These are phyloP conservation scores for Dione vanillae DNA, from an alignment of 2,888 invertebrate genomes.

Conservation along the genomic window DNA sequence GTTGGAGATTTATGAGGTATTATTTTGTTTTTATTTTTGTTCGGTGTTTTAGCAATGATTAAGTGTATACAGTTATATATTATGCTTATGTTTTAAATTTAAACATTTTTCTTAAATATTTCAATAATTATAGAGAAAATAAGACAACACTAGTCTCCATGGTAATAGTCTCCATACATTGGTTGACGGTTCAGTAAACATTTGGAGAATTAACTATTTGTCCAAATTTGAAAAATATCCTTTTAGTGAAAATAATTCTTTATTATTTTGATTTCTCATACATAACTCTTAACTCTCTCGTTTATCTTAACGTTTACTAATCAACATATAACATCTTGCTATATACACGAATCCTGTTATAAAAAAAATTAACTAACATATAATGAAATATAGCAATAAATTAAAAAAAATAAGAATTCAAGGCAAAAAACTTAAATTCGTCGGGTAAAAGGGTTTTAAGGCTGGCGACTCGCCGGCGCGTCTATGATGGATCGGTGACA, in stretches of 20 bases:
- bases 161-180: too few relatives aligned
- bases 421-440: conserved; percentile 7
- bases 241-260: too few relatives aligned
- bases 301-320: too few relatives aligned
- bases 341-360: too few relatives aligned
- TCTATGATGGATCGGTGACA: conserved; percentile 50
- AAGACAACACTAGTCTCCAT: too few relatives aligned
- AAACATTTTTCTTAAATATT: background rate
- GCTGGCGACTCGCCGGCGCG: conserved; percentile 49
- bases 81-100: background rate
- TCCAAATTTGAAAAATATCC: too few relatives aligned
- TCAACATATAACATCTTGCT: too few relatives aligned
- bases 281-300: too few relatives aligned
- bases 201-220: too few relatives aligned
- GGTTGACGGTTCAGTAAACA: too few relatives aligned
- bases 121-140: background rate
- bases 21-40: background rate
- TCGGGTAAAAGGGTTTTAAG: conserved; percentile 48
- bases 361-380: too few relatives aligned
- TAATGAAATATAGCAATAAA: background rate
- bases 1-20: conserved; percentile 3
- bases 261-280: too few relatives aligned
- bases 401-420: background rate
- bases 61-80: background rate
- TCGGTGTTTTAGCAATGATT: background rate